Percentiles rank a stretch among this genome's conserved stretches.
Evolutionary conservation across 2,797 vertebrate genomes (phyloP).

Genomic region (Allobates femoralis): DNA sequence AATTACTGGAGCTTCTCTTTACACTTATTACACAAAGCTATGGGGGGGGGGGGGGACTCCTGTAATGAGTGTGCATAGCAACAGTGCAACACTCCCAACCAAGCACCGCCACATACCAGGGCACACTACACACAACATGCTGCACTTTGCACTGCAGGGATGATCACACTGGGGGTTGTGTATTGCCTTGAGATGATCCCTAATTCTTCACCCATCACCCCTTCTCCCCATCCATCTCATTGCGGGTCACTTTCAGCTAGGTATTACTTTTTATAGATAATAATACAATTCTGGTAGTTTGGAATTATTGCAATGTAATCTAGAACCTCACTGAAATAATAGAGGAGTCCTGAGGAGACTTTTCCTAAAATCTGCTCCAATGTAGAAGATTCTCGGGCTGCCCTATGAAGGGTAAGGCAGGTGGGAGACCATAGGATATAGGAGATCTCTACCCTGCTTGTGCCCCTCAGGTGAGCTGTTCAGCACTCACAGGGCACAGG

Average conservation of each 20-base stretch:
- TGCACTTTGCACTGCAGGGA: conserved; percentile 37
- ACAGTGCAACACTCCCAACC: conserved; percentile 34
- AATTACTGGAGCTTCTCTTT: not conserved
- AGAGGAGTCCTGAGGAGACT: not conserved
- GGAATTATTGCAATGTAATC: not conserved
- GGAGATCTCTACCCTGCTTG: too few relatives aligned
- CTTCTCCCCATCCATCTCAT: not conserved
- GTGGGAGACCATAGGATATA: not conserved
- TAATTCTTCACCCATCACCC: not conserved
- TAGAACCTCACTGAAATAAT: not conserved
- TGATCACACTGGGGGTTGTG: not conserved
- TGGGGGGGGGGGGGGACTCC: not conserved
- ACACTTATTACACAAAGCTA: not conserved
- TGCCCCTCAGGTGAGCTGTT: too few relatives aligned
- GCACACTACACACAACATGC: not conserved
- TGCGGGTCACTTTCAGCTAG: not conserved
- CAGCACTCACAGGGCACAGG: too few relatives aligned
- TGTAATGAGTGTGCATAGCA: not conserved
- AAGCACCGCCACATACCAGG: conserved; percentile 27
- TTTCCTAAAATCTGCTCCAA: not conserved
- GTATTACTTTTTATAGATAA: not conserved
- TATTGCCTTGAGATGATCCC: conserved; percentile 3
- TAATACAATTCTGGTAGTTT: not conserved
- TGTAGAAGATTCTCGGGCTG: not conserved
- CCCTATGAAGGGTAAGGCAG: not conserved